These are phyloP conservation scores for Eurytoma adleriae DNA, from an alignment of 2,888 invertebrate species.

Conservation along the genomic window DNA sequence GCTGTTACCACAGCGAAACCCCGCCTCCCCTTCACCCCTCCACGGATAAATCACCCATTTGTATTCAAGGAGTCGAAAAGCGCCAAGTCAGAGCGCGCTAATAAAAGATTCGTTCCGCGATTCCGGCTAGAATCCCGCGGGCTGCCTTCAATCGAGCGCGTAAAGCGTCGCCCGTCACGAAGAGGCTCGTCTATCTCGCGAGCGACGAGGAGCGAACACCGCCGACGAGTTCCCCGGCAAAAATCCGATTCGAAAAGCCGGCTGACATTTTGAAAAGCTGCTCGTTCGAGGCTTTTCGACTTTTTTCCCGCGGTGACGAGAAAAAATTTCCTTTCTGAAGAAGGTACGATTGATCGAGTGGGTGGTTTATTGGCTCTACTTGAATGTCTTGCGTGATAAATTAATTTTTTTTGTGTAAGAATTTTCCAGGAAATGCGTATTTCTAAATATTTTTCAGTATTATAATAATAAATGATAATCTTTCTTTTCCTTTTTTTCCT, in stretches of 20 bases:
- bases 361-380: too few species aligned
- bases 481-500: too few species aligned
- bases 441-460: too few species aligned
- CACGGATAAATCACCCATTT: conserved; percentile 26
- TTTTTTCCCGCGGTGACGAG: background rate
- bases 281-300: conserved; percentile 1
- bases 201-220: background rate
- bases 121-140: conserved; percentile 20
- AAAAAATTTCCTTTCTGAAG: background rate
- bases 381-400: too few species aligned
- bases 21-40: background rate
- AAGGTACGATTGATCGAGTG: too few species aligned
- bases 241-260: background rate
- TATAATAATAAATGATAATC: too few species aligned
- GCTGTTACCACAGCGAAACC: too few species aligned
- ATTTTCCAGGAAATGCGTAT: too few species aligned
- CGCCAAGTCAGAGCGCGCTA: conserved; percentile 45
- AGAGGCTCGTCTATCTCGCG: background rate
- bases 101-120: conserved; percentile 44
- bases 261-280: conserved; percentile 1
- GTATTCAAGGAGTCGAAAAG: conserved; percentile 33
- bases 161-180: background rate
- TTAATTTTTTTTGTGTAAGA: too few species aligned
- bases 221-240: background rate
- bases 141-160: conserved; percentile 21